Evolutionary conservation across 2,797 vertebrate species (phyloP).

Genomic region (Gorsachius magnificus): DNA sequence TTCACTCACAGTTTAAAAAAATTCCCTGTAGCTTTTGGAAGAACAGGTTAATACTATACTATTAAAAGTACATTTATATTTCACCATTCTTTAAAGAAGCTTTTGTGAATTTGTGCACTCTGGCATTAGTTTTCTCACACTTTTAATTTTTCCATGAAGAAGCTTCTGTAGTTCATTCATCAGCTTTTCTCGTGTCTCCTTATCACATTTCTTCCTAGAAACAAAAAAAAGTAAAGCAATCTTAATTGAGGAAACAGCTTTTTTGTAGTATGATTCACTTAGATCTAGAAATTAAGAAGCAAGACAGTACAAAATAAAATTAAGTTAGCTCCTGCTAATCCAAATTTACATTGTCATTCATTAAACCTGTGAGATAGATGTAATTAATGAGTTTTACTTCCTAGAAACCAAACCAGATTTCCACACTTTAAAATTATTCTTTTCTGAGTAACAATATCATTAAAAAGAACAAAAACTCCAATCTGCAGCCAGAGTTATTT

Average conservation of each 20-base stretch:
- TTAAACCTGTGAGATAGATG: neutral
- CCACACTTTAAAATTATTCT: neutral
- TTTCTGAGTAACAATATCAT: neutral
- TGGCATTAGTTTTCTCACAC: slow-evolving; percentile 71
- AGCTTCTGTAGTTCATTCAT: slow-evolving; percentile 88
- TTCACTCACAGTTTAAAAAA: neutral
- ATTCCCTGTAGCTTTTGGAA: neutral
- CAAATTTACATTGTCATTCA: neutral
- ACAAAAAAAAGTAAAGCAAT: neutral
- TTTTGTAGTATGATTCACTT: neutral
- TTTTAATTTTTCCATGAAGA: slow-evolving; percentile 88
- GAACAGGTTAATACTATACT: neutral
- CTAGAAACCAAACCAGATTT: neutral
- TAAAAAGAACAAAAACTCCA: neutral
- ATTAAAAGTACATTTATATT: neutral
- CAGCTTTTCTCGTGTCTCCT: slow-evolving; percentile 79
- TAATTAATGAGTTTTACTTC: neutral
- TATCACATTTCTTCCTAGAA: slow-evolving; percentile 89
- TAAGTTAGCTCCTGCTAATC: neutral
- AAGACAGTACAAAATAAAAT: neutral
- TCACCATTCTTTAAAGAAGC: neutral
- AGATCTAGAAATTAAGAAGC: neutral
- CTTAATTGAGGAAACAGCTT: neutral
- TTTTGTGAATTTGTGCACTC: neutral
- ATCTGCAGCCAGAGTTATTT: neutral